Evolutionary conservation across 2,797 vertebrate genomes (phyloP), one percentile per base, ranked within the genome.

Genomic region (Brachymystax lenok): DNA sequence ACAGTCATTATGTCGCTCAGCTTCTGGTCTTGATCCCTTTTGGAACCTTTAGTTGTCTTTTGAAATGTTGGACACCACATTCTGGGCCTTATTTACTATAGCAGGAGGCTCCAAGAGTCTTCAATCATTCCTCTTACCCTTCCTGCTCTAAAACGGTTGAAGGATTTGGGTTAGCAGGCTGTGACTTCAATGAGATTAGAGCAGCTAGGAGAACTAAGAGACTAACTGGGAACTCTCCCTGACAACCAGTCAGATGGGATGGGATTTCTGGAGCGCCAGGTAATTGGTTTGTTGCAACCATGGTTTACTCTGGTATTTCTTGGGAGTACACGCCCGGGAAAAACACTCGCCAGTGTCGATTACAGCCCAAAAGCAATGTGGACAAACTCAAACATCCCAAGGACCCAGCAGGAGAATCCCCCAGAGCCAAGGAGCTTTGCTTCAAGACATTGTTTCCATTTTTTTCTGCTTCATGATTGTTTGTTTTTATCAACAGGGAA

Each of bases 271-370:
- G 67, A 75, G 56, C 59, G 74, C 69, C 69, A 69, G 66, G 79
- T 84, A 83, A 88, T 89, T 86, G 86, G 78, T 87, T 80, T 85
- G 77, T 76, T 79, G 61, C 79, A 83, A 79, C 79, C 74, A 77
- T 69, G 77, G 77, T 67, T 79, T 77, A 84, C 77, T 75, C 21
- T 0, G 77, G 69, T 74, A 83, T 86, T 74, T 77, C 30, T 46
- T 72, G 52, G 79, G 77, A 84, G 77, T 40, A 24, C n/a, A 77
- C 56, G 56, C 77, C 79, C 74, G 12, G 74, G 67, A 81, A 81
- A 79, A 46, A 59, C 56, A 19, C 67, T 40, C 28, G 33, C 67
- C 35, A 5, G 30, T 10, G 17, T 35, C 5, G 30, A 86, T 85
- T 87, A 86, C 81, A 76, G 59, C 69, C 73, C 83, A 77, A 83